Evolutionary conservation across 2,113 vertebrate species (phyloP), one percentile per base, ranked within the genome.

Genomic region (Xiphophorus hellerii): DNA sequence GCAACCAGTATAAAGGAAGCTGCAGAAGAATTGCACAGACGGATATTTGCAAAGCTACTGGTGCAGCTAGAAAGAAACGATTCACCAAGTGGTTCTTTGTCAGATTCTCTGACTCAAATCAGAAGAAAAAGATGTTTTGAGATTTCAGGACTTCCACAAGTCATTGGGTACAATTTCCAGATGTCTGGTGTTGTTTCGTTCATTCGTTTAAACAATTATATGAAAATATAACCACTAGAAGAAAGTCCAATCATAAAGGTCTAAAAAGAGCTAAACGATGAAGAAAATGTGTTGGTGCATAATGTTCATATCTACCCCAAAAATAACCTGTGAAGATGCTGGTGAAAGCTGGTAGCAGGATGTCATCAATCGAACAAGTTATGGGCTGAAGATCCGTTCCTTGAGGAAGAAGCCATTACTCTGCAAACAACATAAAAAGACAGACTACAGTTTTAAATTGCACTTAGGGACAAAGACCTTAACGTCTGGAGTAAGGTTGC

Each of bases 51-150:
- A 76, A 42, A 76, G 42, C 80, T 74, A 82, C 31, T 69, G 7
- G 54, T 76, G 67, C 66, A 66, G 77, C 66, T 4, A 7, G 35
- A 80, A 68, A 31, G 20, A 35, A 48, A 69, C 79, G 74, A 81
- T 81, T 84, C 86, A 79, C 20, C 42, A 51, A 69, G 71, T 69
- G 69, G 71, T 79, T 73, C 71, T 80, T 76, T 69, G 67, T 66
- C 79, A 76, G 65, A 78, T 84, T 76, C 31, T 76, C 42, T 22
- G 62, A 82, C 20, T 48, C 17, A 48, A 48, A 48, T 14, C 39
- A 42, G 39, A 42, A 42, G 14, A 42, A 42, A 42, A 15, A 42
- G 4, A 42, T 42, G 4, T 42, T 15, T 42, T 42, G 17, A 10
- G 9, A 58, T 25, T 58, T 58, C 2, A 7, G 51, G 22, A 25